phyloP scores from a whole-genome alignment of 1,140 invertebrate species.

The Sweltsa coloradensis region DNA sequence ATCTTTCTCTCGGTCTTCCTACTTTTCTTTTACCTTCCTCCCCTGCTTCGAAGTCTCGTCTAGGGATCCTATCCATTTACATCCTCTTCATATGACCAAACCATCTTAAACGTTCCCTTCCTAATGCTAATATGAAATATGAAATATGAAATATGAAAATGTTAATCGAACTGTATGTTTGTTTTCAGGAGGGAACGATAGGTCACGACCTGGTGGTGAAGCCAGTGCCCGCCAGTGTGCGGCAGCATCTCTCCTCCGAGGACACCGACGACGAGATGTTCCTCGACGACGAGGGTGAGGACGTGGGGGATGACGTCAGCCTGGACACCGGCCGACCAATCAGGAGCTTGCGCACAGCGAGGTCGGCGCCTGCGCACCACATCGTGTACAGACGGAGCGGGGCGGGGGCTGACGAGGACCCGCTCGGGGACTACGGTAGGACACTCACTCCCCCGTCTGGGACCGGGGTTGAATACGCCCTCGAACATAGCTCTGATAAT shows the following conservation, averaged over 20 bases:
- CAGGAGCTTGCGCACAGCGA: slow-evolving; percentile 18
- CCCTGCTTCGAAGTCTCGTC: too few species aligned
- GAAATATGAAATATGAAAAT: too few species aligned
- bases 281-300: slow-evolving; percentile 42
- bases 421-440: slow-evolving; percentile 58
- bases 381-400: slow-evolving; percentile 50
- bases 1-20: too few species aligned
- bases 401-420: slow-evolving; percentile 29
- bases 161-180: too few species aligned
- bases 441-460: neutral
- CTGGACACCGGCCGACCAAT: slow-evolving; percentile 43
- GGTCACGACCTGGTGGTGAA: slow-evolving; percentile 76
- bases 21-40: too few species aligned
- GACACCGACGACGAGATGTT: slow-evolving; percentile 64
- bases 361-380: slow-evolving; percentile 29
- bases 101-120: too few species aligned
- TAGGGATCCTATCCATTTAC: too few species aligned
- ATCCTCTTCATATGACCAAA: too few species aligned
- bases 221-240: slow-evolving; percentile 58
- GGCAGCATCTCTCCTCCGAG: slow-evolving; percentile 20
- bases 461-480: too few species aligned
- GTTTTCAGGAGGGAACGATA: slow-evolving; percentile 74
- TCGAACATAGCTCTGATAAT: too few species aligned
- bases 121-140: too few species aligned
- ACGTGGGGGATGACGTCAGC: slow-evolving; percentile 31